A percentile compares a stretch with the other conserved stretches of the same genome.
These are phyloP conservation scores for Aplodontia rufa DNA, from an alignment of 2,113 vertebrate genomes.

Conservation along the genomic window DNA sequence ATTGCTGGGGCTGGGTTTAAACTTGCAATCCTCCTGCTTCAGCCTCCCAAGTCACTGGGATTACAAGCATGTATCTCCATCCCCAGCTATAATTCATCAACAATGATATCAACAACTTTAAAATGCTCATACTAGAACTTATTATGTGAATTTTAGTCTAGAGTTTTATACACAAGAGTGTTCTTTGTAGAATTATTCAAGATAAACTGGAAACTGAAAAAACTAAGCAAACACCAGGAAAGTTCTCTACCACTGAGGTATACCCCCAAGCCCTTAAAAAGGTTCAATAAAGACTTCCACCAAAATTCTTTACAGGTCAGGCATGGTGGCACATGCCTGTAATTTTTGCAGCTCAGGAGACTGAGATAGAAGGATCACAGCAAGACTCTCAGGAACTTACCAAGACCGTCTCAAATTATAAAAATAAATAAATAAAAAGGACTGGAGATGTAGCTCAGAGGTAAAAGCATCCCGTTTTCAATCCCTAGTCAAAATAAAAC, in stretches of 20 bases:
- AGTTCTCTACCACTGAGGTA: too few relatives aligned
- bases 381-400: neutral
- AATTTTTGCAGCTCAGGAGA: neutral
- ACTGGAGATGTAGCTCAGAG: too few relatives aligned
- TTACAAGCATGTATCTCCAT: too few relatives aligned
- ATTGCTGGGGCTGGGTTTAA: too few relatives aligned
- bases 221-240: too few relatives aligned
- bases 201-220: too few relatives aligned
- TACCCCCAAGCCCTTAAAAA: neutral
- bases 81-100: neutral
- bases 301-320: neutral
- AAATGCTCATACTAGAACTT: neutral
- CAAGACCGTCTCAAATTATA: neutral
- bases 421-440: too few relatives aligned
- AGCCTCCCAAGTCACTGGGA: too few relatives aligned
- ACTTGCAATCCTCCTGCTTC: too few relatives aligned
- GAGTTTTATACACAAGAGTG: neutral
- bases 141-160: neutral
- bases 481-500: too few relatives aligned
- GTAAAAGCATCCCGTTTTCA: too few relatives aligned
- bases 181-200: neutral
- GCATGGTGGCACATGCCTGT: neutral
- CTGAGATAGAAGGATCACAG: neutral
- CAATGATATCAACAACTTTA: neutral
- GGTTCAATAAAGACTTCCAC: conserved; percentile 4